Base-by-base conservation (phyloP, 2,797 vertebrate species). In the Diceros bicornis region DNA sequence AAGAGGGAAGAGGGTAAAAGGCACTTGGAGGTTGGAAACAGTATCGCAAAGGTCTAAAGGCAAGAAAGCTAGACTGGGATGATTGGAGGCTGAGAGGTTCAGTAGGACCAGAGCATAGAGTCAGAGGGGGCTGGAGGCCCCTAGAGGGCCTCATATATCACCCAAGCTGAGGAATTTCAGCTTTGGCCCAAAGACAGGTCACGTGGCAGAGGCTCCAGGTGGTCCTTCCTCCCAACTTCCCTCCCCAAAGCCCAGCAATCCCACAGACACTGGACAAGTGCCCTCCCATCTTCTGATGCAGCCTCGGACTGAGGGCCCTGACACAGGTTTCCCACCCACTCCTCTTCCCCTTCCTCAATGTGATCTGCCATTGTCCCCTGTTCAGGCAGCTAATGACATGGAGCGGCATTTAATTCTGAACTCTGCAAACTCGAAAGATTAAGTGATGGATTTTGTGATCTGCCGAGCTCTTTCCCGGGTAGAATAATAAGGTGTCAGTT, bases 371-470 rank as follows among this genome's bases (percentile, higher is more conserved):
- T 20, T 0, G 18, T 34, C 44, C 69, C 86, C 93, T 59, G 20
- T 57, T 57, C 32, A 32, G 69, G 91, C 57, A 37, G 83, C 93
- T 74, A 20, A 37, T 81, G 97, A 94, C 91, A 61, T 32, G 1
- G 57, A 62, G 10, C 50, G 17, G 94, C 89, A 64, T 87, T 96
- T 96, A 96, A 97, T 96, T 97, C 91, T 97, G 96, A 96, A 97
- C 97, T 96, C 86, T 52, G 97, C 90, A 96, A 96, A 94, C 92
- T 59, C 3, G 2, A 91, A 95, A 97, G 98, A 97, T 98, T 96
- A 95, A 97, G 96, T 96, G 95, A 97, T 97, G 94, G 96, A 98
- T 98, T 98, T 97, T 97, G 92, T 89, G 95, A 97, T 97, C 93
- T 57, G 85, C 92, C 6, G 34, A 72, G 86, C 88, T 79, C 91